phyloP scores from a whole-genome alignment of 2,888 invertebrate species.

The Ormyrus rosae region DNA sequence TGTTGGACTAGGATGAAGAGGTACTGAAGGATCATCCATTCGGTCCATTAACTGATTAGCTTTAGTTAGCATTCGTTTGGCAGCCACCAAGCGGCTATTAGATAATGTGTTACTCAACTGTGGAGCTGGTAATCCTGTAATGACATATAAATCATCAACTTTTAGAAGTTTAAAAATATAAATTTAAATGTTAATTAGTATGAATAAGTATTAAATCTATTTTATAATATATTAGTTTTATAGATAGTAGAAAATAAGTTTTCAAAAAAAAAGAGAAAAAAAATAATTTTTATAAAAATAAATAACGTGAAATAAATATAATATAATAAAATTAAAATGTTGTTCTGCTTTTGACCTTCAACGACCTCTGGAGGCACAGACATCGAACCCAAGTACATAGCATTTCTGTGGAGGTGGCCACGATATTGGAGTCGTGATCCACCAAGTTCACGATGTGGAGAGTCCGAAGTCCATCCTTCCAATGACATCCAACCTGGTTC shows the following conservation, averaged over 20 bases:
- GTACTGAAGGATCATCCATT: conserved; percentile 73
- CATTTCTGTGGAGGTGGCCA: conserved; percentile 75
- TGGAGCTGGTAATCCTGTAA: conserved; percentile 75
- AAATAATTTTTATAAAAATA: no score
- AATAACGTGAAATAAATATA: neutral
- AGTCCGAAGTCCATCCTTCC: no score
- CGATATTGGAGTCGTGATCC: conserved; percentile 56
- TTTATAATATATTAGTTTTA: no score
- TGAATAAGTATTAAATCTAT: neutral
- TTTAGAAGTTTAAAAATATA: neutral
- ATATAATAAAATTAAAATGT: neutral
- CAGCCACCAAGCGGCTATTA: conserved; percentile 77
- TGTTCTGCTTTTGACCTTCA: conserved; percentile 61
- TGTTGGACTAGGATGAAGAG: conserved; percentile 58
- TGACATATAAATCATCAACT: neutral
- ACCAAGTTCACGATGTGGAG: conserved; percentile 27
- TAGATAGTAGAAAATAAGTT: no score
- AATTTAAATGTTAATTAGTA: neutral
- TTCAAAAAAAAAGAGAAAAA: no score
- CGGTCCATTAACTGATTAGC: conserved; percentile 75
- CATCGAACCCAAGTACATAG: conserved; percentile 80
- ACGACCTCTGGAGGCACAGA: conserved; percentile 77
- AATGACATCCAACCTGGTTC: conserved; percentile 65
- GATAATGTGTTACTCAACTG: conserved; percentile 77
- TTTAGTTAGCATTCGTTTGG: conserved; percentile 77